These are phyloP conservation scores for Leptopilina drosophilae DNA, from an alignment of 2,888 invertebrate species.

Conservation along the genomic window DNA sequence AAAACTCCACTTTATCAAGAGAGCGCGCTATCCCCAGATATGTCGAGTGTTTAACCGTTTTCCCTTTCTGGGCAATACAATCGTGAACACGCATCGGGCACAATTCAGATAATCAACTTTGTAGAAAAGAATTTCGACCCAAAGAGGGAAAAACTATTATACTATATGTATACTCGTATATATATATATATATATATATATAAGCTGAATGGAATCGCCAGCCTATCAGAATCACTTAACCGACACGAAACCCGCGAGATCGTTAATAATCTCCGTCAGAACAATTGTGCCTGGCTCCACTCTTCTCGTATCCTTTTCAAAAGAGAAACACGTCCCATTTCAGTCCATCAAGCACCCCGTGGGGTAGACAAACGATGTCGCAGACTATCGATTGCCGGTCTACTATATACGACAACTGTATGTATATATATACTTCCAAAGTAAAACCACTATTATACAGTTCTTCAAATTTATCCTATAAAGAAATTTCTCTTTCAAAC, in stretches of 20 bases:
- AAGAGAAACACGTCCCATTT: slow-evolving; percentile 64
- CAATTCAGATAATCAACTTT: slow-evolving; percentile 28
- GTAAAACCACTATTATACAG: slow-evolving; percentile 16
- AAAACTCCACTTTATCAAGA: slow-evolving; percentile 33
- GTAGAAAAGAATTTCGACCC: slow-evolving; percentile 2
- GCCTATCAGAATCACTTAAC: slow-evolving; percentile 14
- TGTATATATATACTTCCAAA: neutral
- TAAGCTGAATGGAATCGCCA: slow-evolving; percentile 7
- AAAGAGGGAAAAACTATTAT: neutral
- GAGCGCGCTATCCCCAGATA: neutral
- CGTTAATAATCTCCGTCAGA: slow-evolving; percentile 37
- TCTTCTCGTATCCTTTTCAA: slow-evolving; percentile 28
- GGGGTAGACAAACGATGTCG: slow-evolving; percentile 62
- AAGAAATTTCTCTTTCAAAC: no score
- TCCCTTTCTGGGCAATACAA: neutral
- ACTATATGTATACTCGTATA: neutral
- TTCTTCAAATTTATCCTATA: neutral
- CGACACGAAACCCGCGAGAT: slow-evolving; percentile 13
- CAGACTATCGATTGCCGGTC: slow-evolving; percentile 63
- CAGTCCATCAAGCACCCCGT: slow-evolving; percentile 62
- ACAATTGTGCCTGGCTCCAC: slow-evolving; percentile 27
- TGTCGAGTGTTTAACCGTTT: neutral
- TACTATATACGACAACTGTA: slow-evolving; percentile 9
- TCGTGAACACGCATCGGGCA: neutral
- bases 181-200: no score